A percentile compares a stretch with the other conserved stretches of the same genome.
These are phyloP conservation scores for Falco cherrug DNA, from an alignment of 2,797 vertebrate species.

Conservation along the genomic window DNA sequence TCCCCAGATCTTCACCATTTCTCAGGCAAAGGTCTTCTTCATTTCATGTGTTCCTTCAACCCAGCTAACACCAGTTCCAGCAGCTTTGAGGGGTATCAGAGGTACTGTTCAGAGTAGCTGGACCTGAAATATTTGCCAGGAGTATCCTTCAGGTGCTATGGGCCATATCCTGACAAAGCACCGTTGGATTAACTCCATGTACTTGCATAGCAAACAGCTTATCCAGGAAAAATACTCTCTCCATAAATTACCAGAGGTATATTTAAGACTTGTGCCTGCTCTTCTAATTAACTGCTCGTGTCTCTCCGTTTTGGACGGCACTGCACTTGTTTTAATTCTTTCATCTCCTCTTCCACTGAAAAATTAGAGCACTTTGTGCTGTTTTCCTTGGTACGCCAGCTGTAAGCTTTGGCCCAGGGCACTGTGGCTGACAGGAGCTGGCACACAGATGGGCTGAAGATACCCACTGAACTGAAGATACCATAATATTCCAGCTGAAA, in stretches of 20 bases:
- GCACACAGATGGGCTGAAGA: not conserved
- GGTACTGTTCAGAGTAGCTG: not conserved
- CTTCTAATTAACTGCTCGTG: not conserved
- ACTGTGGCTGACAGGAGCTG: not conserved
- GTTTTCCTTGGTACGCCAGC: not conserved
- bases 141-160: constrained; percentile 20
- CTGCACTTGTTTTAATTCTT: not conserved
- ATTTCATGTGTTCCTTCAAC: not conserved
- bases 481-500: not conserved
- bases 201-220: not conserved
- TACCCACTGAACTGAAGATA: not conserved
- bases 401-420: not conserved
- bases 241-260: not conserved
- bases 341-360: not conserved
- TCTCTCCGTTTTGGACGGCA: not conserved
- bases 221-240: not conserved
- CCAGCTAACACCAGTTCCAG: not conserved
- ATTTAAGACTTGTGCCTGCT: not conserved
- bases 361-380: not conserved
- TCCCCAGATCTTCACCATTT: not conserved
- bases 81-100: not conserved
- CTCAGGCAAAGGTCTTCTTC: not conserved
- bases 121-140: not conserved
- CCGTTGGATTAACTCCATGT: not conserved
- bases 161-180: not conserved